These are phyloP conservation scores for Ormyrus labotus DNA, from an alignment of 2,888 invertebrate species.

Conservation along the genomic window DNA sequence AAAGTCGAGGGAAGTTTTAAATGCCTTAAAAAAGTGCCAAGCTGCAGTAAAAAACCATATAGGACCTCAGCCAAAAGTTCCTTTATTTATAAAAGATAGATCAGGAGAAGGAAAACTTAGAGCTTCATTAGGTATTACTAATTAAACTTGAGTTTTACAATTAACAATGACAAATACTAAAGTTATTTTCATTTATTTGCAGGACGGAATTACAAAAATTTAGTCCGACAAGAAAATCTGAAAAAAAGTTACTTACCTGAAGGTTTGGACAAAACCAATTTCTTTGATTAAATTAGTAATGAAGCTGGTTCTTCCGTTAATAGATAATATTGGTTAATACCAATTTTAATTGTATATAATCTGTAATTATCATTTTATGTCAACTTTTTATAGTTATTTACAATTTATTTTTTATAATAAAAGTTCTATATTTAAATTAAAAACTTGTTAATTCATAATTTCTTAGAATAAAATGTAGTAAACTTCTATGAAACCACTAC, in stretches of 20 bases:
- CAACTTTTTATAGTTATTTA: not conserved
- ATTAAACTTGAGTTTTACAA: not conserved
- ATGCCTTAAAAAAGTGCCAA: slow-evolving; percentile 59
- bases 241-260: slow-evolving; percentile 81
- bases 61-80: slow-evolving; percentile 49
- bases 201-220: slow-evolving; percentile 81
- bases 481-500: too few species aligned
- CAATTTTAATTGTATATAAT: not conserved
- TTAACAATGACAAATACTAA: not conserved
- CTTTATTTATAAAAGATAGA: slow-evolving; percentile 52
- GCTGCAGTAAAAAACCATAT: slow-evolving; percentile 38
- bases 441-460: too few species aligned
- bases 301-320: not conserved
- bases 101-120: slow-evolving; percentile 59
- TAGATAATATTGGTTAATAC: not conserved
- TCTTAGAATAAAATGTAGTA: too few species aligned
- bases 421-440: slow-evolving; percentile 60
- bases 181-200: slow-evolving; percentile 54
- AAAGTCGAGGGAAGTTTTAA: slow-evolving; percentile 78
- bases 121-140: slow-evolving; percentile 57
- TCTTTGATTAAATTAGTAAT: slow-evolving; percentile 73
- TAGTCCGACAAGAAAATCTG: slow-evolving; percentile 77
- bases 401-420: slow-evolving; percentile 11
- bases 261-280: slow-evolving; percentile 79
- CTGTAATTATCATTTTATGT: not conserved